A percentile compares a stretch with the other conserved stretches of the same genome.
Evolutionary conservation across 92 coral and sea anemone species (phyloP).

Genomic region (Zoanthus gigantus): DNA sequence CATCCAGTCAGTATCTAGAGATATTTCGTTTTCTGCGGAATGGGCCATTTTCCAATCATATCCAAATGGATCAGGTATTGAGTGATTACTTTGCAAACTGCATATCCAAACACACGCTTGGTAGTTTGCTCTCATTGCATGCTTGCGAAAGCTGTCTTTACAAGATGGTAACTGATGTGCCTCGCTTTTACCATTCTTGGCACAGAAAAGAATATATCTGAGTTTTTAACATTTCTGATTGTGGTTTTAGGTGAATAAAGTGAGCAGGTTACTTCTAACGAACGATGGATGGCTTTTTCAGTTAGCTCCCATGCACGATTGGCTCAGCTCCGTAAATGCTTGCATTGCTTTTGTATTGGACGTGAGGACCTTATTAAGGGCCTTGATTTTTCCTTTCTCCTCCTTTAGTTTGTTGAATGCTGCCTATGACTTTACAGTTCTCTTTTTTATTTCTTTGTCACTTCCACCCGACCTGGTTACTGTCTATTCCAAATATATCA

Average conservation of each 20-base stretch:
- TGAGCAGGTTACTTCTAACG: neutral
- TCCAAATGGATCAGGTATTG: constrained; percentile 8
- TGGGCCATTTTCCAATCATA: neutral
- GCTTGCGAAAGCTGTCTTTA: constrained; percentile 8
- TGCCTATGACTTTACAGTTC: too few relatives aligned
- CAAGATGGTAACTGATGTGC: constrained; percentile 11
- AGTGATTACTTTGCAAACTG: neutral
- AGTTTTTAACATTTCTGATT: constrained; percentile 2
- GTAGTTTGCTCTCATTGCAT: constrained; percentile 3
- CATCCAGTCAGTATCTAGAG: neutral
- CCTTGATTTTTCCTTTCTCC: neutral
- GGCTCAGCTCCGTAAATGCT: neutral
- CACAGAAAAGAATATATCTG: constrained; percentile 11
- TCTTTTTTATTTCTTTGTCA: too few relatives aligned
- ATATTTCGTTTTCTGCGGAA: constrained; percentile 7
- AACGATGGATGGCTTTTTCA: neutral
- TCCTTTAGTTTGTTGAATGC: too few relatives aligned
- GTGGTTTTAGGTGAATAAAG: constrained; percentile 22
- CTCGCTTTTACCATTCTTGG: neutral
- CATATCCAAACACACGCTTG: constrained; percentile 4
- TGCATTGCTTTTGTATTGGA: constrained; percentile 5
- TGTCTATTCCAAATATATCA: too few relatives aligned
- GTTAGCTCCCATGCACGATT: neutral
- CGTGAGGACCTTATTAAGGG: neutral
- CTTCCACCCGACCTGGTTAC: too few relatives aligned